Evolutionary conservation across 2,797 vertebrate genomes (phyloP).

Genomic region (Sternarchorhynchus goeldii): DNA sequence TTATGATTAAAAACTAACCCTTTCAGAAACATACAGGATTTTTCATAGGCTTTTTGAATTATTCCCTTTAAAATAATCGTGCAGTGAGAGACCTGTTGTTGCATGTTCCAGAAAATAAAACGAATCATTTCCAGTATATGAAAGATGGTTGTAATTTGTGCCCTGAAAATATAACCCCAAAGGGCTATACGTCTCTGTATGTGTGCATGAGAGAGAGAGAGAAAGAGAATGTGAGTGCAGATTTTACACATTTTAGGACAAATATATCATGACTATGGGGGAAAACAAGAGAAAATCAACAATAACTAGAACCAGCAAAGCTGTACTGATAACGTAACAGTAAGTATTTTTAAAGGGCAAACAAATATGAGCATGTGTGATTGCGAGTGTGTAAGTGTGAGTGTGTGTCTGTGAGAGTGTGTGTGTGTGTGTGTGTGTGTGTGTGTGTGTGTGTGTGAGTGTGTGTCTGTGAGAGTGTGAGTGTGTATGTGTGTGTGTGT

Average conservation of each 20-base stretch:
- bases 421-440: conserved; percentile 36
- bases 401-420: neutral
- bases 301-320: too few relatives aligned
- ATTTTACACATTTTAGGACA: too few relatives aligned
- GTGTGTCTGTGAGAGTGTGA: neutral
- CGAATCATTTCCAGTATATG: neutral
- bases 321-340: too few relatives aligned
- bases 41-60: neutral
- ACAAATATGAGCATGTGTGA: neutral
- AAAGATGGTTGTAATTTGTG: conserved; percentile 10
- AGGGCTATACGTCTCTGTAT: neutral
- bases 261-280: too few relatives aligned
- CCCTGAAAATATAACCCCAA: neutral
- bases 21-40: neutral
- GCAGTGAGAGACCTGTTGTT: neutral
- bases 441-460: neutral
- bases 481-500: conserved; percentile 1
- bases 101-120: neutral
- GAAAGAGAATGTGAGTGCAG: too few relatives aligned
- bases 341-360: too few relatives aligned
- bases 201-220: neutral
- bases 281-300: too few relatives aligned
- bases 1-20: neutral
- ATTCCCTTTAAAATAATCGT: neutral
- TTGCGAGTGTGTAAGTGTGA: neutral